phyloP scores from a whole-genome alignment of 2,888 invertebrate species.

The Sturmia bella region DNA sequence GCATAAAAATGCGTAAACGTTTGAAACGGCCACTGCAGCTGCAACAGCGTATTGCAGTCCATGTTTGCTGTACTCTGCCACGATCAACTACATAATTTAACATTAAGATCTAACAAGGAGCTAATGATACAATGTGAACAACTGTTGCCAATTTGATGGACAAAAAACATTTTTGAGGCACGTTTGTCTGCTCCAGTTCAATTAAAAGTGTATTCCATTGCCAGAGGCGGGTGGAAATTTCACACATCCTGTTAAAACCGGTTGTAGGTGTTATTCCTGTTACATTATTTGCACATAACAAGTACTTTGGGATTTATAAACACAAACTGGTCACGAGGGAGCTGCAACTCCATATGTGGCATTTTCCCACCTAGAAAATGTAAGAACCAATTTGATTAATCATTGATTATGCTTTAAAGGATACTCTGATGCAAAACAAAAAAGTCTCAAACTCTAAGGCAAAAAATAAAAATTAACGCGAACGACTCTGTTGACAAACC shows the following conservation, averaged over 20 bases:
- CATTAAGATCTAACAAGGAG: conserved; percentile 27
- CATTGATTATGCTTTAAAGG: neutral
- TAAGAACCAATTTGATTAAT: no score
- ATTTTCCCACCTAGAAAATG: no score
- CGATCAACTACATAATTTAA: conserved; percentile 29
- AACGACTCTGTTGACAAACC: conserved; percentile 21
- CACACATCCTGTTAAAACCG: no score
- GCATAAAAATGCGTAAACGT: conserved; percentile 32
- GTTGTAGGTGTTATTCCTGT: neutral
- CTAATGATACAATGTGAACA: conserved; percentile 48
- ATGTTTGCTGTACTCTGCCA: conserved; percentile 10
- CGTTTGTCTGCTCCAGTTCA: conserved; percentile 42
- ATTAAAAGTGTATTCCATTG: conserved; percentile 3
- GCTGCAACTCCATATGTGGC: no score
- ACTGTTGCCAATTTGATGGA: conserved; percentile 67
- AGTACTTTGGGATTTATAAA: no score
- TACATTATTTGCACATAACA: no score
- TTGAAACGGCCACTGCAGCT: conserved; percentile 19
- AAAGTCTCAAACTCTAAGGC: neutral
- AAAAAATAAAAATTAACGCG: neutral
- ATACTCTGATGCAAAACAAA: neutral
- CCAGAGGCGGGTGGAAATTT: conserved; percentile 16
- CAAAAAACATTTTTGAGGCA: conserved; percentile 51
- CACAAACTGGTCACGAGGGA: no score
- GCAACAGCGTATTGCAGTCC: neutral